Conservation (phyloP, 1,140 invertebrate genomes). For the Nixonia krombeini region DNA sequence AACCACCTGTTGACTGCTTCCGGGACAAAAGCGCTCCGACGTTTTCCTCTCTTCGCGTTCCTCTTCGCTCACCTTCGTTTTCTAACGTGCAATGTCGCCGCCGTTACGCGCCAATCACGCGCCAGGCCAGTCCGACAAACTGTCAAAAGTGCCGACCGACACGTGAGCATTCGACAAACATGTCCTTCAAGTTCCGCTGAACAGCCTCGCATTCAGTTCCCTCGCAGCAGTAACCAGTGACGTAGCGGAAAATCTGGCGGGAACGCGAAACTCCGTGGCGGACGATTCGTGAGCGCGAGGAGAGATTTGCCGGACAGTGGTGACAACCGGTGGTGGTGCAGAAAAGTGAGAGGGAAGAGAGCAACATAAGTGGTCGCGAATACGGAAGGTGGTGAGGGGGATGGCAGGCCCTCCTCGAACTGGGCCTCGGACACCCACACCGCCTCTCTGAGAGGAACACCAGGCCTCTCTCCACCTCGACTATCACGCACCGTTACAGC, state of each 20-base stretch:
- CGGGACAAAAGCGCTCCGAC: constrained; percentile 46
- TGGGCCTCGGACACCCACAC: constrained; percentile 54
- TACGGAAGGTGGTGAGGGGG: too few species aligned
- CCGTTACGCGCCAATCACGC: not conserved
- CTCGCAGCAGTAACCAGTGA: too few species aligned
- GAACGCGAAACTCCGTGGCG: too few species aligned
- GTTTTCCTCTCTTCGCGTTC: not conserved
- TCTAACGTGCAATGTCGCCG: not conserved
- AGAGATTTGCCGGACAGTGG: too few species aligned
- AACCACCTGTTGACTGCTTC: constrained; percentile 66
- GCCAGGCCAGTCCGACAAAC: not conserved
- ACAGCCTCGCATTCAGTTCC: too few species aligned
- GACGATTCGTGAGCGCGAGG: too few species aligned
- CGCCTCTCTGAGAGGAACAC: constrained; percentile 55
- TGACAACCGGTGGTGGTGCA: too few species aligned
- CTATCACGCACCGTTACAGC: constrained; percentile 43
- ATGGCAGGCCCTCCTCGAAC: constrained; percentile 56
- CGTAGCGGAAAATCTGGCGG: too few species aligned
- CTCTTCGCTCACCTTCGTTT: not conserved
- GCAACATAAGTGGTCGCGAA: too few species aligned
- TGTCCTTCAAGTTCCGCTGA: constrained; percentile 54
- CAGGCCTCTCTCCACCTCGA: constrained; percentile 39
- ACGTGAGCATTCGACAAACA: constrained; percentile 23
- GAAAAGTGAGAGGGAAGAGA: constrained; percentile 22
- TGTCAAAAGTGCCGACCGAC: not conserved